phyloP scores from a whole-genome alignment of 2,797 vertebrate genomes.

The Coracias cyanogaster region DNA sequence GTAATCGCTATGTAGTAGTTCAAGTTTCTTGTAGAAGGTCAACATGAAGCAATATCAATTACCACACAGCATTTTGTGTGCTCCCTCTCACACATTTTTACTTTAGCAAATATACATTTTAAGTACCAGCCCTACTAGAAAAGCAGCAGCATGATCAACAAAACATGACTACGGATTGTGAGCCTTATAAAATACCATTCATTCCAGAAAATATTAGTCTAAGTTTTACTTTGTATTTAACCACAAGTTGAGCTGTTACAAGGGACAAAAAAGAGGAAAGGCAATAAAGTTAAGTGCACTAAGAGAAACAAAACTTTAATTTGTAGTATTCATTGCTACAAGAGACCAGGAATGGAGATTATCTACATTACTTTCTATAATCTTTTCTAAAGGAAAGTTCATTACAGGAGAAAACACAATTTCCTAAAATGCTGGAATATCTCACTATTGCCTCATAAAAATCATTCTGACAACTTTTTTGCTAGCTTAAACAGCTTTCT shows the following conservation, averaged over 20 bases:
- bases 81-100: not conserved
- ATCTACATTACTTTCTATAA: not conserved
- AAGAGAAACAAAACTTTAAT: not conserved
- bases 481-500: not conserved
- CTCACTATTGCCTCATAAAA: not conserved
- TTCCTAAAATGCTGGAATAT: not conserved
- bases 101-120: not conserved
- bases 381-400: not conserved
- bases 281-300: not conserved
- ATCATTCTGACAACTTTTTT: not conserved
- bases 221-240: not conserved
- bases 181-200: not conserved
- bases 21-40: not conserved
- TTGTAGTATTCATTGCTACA: not conserved
- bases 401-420: not conserved
- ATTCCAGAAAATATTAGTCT: not conserved
- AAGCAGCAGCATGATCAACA: not conserved
- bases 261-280: not conserved
- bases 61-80: not conserved
- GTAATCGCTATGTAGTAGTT: not conserved
- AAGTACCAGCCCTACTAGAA: not conserved
- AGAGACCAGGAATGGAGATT: not conserved
- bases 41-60: not conserved
- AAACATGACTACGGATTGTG: not conserved
- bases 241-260: not conserved